These are phyloP conservation scores for Scophthalmus maximus DNA, from an alignment of 2,113 vertebrate genomes.

Conservation along the genomic window DNA sequence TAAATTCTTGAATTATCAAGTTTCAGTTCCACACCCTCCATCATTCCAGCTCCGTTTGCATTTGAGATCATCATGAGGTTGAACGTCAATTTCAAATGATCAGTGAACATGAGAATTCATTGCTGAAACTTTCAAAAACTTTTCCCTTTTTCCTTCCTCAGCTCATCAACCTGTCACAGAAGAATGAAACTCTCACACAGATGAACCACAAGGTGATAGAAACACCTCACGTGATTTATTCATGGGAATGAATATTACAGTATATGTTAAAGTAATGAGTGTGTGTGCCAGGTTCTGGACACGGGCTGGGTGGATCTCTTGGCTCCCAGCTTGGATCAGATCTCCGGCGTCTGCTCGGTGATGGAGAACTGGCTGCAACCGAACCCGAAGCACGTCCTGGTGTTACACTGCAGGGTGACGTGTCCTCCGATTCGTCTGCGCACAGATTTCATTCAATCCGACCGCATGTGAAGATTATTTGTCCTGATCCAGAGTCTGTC, in stretches of 20 bases:
- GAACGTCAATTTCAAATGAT: no score
- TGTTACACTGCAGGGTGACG: constrained; percentile 91
- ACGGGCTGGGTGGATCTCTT: constrained; percentile 90
- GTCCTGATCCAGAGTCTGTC: constrained; percentile 16
- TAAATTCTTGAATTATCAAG: no score
- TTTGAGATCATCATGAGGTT: neutral
- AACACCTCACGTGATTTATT: no score
- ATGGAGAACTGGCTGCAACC: constrained; percentile 91
- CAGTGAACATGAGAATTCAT: neutral
- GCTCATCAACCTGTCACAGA: constrained; percentile 94
- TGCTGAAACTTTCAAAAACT: neutral
- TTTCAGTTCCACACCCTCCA: no score
- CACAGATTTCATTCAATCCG: neutral
- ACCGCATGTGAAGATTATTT: neutral
- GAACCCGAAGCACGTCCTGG: constrained; percentile 87
- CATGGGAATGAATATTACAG: neutral
- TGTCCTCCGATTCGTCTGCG: neutral
- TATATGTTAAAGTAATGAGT: neutral
- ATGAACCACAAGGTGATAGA: constrained; percentile 89
- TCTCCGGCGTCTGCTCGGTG: constrained; percentile 88
- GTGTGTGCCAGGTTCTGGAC: constrained; percentile 85
- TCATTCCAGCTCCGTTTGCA: neutral
- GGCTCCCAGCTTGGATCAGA: constrained; percentile 88
- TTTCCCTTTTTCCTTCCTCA: constrained; percentile 60
- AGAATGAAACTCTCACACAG: constrained; percentile 83